These are phyloP conservation scores for Alcis repandata DNA, from an alignment of 2,888 invertebrate genomes.

Conservation along the genomic window DNA sequence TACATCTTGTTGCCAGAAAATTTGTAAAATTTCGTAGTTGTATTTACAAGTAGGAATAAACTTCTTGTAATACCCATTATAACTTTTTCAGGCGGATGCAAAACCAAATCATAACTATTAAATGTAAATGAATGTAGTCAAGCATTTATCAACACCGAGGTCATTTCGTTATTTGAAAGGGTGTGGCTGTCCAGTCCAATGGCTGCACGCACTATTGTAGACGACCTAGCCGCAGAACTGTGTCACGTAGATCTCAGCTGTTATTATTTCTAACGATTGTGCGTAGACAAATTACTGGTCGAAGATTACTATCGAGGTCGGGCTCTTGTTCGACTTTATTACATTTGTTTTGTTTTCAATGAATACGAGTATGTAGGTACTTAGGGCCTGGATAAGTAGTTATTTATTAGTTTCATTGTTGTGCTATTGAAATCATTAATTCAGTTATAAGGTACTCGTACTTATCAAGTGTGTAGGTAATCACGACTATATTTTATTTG, in stretches of 20 bases:
- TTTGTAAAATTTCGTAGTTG: not conserved
- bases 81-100: conserved; percentile 19
- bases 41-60: not conserved
- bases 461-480: too few species aligned
- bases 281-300: conserved; percentile 13
- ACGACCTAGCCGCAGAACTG: conserved; percentile 43
- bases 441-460: too few species aligned
- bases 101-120: conserved; percentile 11
- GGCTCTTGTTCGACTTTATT: conserved; percentile 26
- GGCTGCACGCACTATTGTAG: conserved; percentile 51
- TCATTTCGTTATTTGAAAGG: conserved; percentile 62
- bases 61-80: not conserved
- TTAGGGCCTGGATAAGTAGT: not conserved
- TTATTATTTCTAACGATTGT: conserved; percentile 32
- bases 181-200: conserved; percentile 59
- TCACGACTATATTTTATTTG: too few species aligned
- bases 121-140: conserved; percentile 9
- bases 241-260: conserved; percentile 47
- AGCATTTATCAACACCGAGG: conserved; percentile 39
- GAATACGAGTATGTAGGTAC: too few species aligned
- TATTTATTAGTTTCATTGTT: not conserved
- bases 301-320: conserved; percentile 30
- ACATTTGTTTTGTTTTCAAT: conserved; percentile 1
- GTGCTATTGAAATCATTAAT: too few species aligned
- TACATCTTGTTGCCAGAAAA: too few species aligned